A percentile compares a stretch with the other conserved stretches of the same genome.
Evolutionary conservation across 2,113 vertebrate genomes (phyloP).

Genomic region (Xiphophorus maculatus): DNA sequence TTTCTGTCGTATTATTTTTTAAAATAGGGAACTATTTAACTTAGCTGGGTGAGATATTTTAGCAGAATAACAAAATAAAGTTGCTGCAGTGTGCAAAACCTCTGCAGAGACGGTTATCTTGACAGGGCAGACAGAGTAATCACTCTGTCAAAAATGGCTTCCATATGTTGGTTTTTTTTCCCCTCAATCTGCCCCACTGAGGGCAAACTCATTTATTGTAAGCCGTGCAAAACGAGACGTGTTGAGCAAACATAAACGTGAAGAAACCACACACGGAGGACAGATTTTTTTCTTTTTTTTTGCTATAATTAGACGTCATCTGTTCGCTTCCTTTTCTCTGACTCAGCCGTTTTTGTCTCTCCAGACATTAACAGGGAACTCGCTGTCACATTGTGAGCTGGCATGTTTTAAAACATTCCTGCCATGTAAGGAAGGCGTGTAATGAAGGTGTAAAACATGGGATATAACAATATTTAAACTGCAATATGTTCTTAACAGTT

Average conservation of each 20-base stretch:
- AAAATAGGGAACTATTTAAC: not conserved
- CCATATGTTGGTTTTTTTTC: conserved; percentile 67
- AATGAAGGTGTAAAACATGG: too few species aligned
- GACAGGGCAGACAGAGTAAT: conserved; percentile 65
- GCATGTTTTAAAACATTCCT: not conserved
- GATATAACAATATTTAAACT: too few species aligned
- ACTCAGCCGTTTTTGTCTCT: conserved; percentile 43
- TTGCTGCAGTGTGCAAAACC: conserved; percentile 34
- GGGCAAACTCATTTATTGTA: conserved; percentile 53
- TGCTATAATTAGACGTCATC: conserved; percentile 44
- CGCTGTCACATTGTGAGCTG: not conserved
- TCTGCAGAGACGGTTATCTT: conserved; percentile 45
- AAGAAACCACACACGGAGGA: conserved; percentile 37
- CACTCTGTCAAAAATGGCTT: conserved; percentile 62
- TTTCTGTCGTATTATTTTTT: not conserved
- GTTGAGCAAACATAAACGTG: conserved; percentile 48
- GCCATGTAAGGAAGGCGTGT: too few species aligned
- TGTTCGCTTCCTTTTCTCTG: conserved; percentile 35
- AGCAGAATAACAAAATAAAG: conserved; percentile 16
- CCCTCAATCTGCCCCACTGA: conserved; percentile 39
- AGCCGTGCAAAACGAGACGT: conserved; percentile 47
- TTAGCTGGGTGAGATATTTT: conserved; percentile 9
- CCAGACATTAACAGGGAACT: conserved; percentile 13
- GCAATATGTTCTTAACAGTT: too few species aligned
- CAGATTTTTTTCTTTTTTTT: conserved; percentile 4